phyloP scores from a whole-genome alignment of 1,140 invertebrate genomes.

The Marisa cornuarietis region DNA sequence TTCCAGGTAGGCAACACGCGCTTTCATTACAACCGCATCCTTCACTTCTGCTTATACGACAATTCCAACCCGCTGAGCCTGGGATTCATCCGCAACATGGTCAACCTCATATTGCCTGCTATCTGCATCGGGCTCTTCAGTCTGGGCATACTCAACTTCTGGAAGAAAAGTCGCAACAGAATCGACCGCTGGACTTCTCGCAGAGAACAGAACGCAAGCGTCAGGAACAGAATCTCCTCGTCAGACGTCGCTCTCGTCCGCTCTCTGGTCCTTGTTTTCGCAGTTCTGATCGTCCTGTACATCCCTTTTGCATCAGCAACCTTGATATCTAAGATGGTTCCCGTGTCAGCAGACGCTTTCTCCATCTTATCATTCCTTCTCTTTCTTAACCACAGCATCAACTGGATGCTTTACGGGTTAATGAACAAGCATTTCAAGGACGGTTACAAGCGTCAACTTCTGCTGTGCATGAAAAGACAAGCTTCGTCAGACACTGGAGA shows the following conservation, averaged over 20 bases:
- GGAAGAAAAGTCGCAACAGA: too few species aligned
- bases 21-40: too few species aligned
- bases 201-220: too few species aligned
- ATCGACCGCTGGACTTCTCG: too few species aligned
- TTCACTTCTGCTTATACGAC: too few species aligned
- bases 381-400: conserved; percentile 29
- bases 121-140: too few species aligned
- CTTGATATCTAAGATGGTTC: neutral
- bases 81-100: too few species aligned
- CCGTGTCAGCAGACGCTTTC: neutral
- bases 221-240: neutral
- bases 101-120: too few species aligned
- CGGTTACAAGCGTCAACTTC: conserved; percentile 17
- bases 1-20: too few species aligned
- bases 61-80: too few species aligned
- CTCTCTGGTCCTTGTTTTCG: conserved; percentile 16
- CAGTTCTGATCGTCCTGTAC: neutral
- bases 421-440: conserved; percentile 32
- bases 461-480: neutral
- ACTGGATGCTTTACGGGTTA: conserved; percentile 36
- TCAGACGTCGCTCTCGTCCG: conserved; percentile 19
- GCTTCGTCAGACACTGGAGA: neutral
- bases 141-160: too few species aligned
- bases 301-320: neutral
- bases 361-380: neutral